phyloP scores from a whole-genome alignment of 2,797 vertebrate species.

The Crypturellus tataupa region DNA sequence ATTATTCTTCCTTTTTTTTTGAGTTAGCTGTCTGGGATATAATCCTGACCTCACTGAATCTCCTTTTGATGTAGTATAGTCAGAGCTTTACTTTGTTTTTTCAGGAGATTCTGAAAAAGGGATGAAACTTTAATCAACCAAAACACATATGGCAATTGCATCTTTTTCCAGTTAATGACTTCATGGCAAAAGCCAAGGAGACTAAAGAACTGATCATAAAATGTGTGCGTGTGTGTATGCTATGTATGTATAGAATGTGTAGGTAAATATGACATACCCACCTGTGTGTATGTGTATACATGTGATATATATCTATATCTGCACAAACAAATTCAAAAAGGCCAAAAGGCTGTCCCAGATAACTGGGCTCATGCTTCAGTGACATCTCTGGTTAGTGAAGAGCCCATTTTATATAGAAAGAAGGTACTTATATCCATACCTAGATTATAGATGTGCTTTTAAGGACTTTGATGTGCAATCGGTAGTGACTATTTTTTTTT shows the following conservation, averaged over 20 bases:
- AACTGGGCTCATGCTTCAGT: background rate
- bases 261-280: accelerated
- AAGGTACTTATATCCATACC: background rate
- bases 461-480: background rate
- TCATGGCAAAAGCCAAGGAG: background rate
- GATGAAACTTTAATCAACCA: background rate
- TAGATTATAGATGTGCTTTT: background rate
- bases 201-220: background rate
- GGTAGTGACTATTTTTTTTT: accelerated
- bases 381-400: background rate
- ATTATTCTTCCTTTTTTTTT: background rate
- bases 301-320: background rate
- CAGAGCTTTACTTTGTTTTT: background rate
- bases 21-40: background rate
- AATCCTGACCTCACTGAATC: background rate
- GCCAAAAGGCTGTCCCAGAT: background rate
- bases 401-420: background rate
- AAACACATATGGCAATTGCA: background rate
- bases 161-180: background rate
- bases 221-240: background rate
- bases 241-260: too few species aligned
- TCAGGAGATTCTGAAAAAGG: background rate
- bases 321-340: accelerated
- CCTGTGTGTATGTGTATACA: too few species aligned
- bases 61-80: background rate